Conservation (phyloP, 2,888 invertebrate genomes). For the Neria commutata region DNA sequence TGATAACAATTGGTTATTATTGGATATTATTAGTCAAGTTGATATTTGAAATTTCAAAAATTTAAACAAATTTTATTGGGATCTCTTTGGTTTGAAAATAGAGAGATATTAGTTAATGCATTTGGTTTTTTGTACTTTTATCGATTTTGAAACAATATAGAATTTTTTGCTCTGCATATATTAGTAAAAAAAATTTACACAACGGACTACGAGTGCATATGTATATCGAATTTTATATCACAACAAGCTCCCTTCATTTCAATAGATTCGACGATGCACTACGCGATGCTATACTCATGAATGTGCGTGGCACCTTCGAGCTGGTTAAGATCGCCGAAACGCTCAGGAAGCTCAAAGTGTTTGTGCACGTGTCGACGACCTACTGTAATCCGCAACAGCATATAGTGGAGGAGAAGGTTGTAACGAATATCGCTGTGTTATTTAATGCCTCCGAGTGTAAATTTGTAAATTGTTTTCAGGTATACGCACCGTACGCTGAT, state of each 20-base stretch:
- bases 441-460: neutral
- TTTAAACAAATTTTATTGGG: too few relatives aligned
- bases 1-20: too few relatives aligned
- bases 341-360: slow-evolving; percentile 65
- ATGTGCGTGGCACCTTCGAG: slow-evolving; percentile 72
- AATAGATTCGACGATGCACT: slow-evolving; percentile 81
- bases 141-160: too few relatives aligned
- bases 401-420: slow-evolving; percentile 74
- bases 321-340: slow-evolving; percentile 67
- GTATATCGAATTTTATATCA: too few relatives aligned
- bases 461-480: slow-evolving; percentile 22
- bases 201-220: too few relatives aligned
- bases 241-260: slow-evolving; percentile 48
- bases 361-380: slow-evolving; percentile 86
- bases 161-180: too few relatives aligned
- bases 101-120: too few relatives aligned
- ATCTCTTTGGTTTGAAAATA: too few relatives aligned
- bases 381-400: slow-evolving; percentile 82
- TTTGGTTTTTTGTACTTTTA: too few relatives aligned
- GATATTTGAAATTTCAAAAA: too few relatives aligned
- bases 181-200: too few relatives aligned
- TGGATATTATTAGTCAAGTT: too few relatives aligned
- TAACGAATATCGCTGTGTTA: neutral
- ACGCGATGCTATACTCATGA: slow-evolving; percentile 68
- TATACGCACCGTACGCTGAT: slow-evolving; percentile 65